These are phyloP conservation scores for Manduca sexta DNA, from an alignment of 1,140 invertebrate species.

Conservation along the genomic window DNA sequence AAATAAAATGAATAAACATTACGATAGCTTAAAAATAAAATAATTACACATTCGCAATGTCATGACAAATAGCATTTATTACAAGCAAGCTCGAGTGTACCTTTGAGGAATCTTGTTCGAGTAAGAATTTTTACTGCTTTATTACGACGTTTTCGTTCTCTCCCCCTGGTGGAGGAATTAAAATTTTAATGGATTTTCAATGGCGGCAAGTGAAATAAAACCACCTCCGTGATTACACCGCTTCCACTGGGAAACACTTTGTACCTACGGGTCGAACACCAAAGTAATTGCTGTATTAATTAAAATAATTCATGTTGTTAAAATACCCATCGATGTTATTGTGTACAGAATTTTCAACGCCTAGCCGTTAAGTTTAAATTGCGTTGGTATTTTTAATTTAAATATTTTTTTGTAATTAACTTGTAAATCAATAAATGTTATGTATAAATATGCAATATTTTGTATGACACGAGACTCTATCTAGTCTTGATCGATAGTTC, in stretches of 20 bases:
- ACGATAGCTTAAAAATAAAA: no score
- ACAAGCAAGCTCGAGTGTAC: slow-evolving; percentile 1
- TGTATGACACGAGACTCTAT: no score
- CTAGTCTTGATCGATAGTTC: no score
- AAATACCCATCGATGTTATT: background rate
- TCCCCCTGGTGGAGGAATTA: slow-evolving; percentile 19
- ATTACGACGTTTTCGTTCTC: slow-evolving; percentile 24
- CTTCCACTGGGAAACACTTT: slow-evolving; percentile 9
- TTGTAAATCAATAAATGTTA: no score
- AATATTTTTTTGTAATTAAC: no score
- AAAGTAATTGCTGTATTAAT: slow-evolving; percentile 12
- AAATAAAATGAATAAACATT: no score
- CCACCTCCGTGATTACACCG: slow-evolving; percentile 18
- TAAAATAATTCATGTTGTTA: slow-evolving; percentile 14
- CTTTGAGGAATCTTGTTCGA: slow-evolving; percentile 18
- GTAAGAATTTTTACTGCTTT: slow-evolving; percentile 24
- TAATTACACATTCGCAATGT: no score
- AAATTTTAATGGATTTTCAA: slow-evolving; percentile 34
- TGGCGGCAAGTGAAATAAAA: slow-evolving; percentile 29
- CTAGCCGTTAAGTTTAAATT: no score
- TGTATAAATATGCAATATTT: no score
- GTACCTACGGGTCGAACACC: slow-evolving; percentile 6
- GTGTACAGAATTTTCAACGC: background rate
- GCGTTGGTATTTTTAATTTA: no score
- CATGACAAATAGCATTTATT: no score